These are phyloP conservation scores for Denticeps clupeoides DNA, from an alignment of 2,797 vertebrate genomes.

Conservation along the genomic window DNA sequence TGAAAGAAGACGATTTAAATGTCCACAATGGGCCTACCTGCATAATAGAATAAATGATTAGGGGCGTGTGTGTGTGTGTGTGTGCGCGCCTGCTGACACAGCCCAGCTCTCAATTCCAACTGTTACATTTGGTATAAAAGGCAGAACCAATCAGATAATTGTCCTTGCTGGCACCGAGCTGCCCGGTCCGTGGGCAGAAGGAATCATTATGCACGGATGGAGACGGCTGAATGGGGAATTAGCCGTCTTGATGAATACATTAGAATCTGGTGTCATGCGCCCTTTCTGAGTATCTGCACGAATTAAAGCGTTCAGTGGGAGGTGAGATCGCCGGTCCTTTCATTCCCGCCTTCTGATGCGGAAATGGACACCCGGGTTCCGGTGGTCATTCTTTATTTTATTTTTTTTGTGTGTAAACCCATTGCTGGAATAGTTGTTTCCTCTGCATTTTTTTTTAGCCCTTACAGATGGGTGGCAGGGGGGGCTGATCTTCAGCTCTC, in stretches of 20 bases:
- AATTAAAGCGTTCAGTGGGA: too few relatives aligned
- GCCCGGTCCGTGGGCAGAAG: constrained; percentile 49
- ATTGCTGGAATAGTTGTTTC: too few relatives aligned
- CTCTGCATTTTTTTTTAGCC: too few relatives aligned
- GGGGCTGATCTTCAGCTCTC: too few relatives aligned
- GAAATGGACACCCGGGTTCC: too few relatives aligned
- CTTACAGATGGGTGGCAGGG: too few relatives aligned
- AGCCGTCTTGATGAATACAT: constrained; percentile 62
- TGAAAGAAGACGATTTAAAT: constrained; percentile 3
- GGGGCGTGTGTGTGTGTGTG: neutral
- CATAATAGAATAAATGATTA: neutral
- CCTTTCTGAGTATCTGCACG: too few relatives aligned
- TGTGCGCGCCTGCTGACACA: constrained; percentile 42
- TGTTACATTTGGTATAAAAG: constrained; percentile 53
- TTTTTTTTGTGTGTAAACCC: too few relatives aligned
- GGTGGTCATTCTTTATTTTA: too few relatives aligned
- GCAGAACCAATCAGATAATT: constrained; percentile 64
- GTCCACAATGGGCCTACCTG: neutral
- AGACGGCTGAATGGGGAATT: constrained; percentile 56
- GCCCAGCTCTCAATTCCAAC: constrained; percentile 46
- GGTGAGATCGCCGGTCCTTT: too few relatives aligned
- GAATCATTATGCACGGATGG: constrained; percentile 52
- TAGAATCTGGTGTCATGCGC: constrained; percentile 19
- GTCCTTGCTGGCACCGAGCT: constrained; percentile 66
- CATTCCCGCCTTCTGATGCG: too few relatives aligned